These are phyloP conservation scores for Tenualosa thibaudeaui DNA, from an alignment of 2,797 vertebrate genomes.

Conservation along the genomic window DNA sequence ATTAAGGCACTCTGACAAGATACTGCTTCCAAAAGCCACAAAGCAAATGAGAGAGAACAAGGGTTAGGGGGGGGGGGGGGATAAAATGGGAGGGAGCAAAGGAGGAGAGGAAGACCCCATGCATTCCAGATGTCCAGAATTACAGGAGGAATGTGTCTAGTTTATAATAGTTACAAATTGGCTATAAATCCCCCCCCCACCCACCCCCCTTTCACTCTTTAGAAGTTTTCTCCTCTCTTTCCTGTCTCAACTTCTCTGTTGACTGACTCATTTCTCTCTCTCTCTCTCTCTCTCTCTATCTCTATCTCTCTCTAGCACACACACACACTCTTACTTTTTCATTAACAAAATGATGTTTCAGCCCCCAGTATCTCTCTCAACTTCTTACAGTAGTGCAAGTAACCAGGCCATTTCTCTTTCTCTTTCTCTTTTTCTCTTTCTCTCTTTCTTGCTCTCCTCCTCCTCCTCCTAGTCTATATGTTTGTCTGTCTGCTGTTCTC, in stretches of 20 bases:
- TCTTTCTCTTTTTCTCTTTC: constrained; percentile 40
- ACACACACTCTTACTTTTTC: not conserved
- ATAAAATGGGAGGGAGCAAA: constrained; percentile 43
- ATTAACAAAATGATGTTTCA: not conserved
- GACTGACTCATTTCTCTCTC: not conserved
- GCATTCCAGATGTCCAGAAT: constrained; percentile 76
- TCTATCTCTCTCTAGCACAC: not conserved
- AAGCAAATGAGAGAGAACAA: constrained; percentile 32
- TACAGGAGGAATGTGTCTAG: constrained; percentile 73
- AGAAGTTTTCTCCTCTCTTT: constrained; percentile 48
- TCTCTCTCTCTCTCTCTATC: not conserved
- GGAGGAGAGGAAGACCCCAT: constrained; percentile 51
- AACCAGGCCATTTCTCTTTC: constrained; percentile 37
- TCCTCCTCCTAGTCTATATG: constrained; percentile 23
- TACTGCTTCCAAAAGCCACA: constrained; percentile 55
- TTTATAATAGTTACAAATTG: constrained; percentile 68
- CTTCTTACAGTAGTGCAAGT: not conserved
- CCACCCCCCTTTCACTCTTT: constrained; percentile 40
- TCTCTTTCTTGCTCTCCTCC: not conserved
- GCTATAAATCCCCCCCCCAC: constrained; percentile 62
- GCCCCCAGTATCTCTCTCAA: not conserved
- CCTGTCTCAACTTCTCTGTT: not conserved
- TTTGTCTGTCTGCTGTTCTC: not conserved
- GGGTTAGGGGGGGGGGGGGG: constrained; percentile 29
- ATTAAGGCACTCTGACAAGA: constrained; percentile 56